These are phyloP conservation scores for Speoplatyrhinus poulsoni DNA, from an alignment of 2,113 vertebrate genomes.

Conservation along the genomic window DNA sequence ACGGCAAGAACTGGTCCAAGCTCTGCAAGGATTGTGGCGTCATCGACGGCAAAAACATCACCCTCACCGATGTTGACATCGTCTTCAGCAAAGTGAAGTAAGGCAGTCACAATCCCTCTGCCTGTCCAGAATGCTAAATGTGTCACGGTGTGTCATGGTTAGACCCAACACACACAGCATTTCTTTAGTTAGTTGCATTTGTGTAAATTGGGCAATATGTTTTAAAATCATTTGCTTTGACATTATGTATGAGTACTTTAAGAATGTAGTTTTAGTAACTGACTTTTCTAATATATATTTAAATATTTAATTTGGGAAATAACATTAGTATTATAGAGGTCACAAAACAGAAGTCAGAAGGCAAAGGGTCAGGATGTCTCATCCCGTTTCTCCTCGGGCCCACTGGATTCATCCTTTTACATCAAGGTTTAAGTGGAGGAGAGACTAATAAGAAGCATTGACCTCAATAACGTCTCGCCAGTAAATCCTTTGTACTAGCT, in stretches of 20 bases:
- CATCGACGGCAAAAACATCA: conserved; percentile 90
- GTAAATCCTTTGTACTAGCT: too few species aligned
- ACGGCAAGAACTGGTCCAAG: conserved; percentile 98
- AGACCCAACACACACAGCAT: not conserved
- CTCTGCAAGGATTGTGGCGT: conserved; percentile 92
- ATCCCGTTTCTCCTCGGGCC: conserved; percentile 43
- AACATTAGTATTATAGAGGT: not conserved
- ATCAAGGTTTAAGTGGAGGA: conserved; percentile 25
- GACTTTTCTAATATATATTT: too few species aligned
- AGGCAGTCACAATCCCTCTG: conserved; percentile 22
- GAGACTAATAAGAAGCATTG: conserved; percentile 41
- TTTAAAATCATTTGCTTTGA: too few species aligned
- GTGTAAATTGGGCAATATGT: too few species aligned
- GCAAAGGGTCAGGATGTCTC: conserved; percentile 44
- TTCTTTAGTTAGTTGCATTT: too few species aligned
- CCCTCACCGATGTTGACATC: conserved; percentile 94
- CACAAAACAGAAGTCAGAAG: conserved; percentile 30
- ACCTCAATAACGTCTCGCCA: conserved; percentile 35
- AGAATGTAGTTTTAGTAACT: too few species aligned
- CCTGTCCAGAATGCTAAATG: too few species aligned
- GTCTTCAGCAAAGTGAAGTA: conserved; percentile 99
- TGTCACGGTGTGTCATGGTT: not conserved
- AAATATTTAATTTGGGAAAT: too few species aligned
- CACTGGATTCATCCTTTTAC: conserved; percentile 42
- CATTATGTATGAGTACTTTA: too few species aligned